Percentiles rank a stretch among this genome's conserved stretches.
These are phyloP conservation scores for Motacilla tschutschensis DNA, from an alignment of 2,113 vertebrate species.

Conservation along the genomic window DNA sequence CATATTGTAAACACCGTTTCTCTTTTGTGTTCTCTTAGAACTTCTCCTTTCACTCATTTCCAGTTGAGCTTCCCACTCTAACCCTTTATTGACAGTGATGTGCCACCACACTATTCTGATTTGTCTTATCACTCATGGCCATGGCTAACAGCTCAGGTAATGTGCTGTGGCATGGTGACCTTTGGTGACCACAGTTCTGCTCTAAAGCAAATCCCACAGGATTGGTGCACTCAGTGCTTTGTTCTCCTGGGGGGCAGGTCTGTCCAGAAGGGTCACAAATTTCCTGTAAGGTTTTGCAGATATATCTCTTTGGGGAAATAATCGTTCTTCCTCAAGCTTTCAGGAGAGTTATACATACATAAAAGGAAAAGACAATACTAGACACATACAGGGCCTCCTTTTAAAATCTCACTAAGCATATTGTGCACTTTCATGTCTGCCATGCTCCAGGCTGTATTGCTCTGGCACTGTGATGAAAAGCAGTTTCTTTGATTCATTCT, in stretches of 20 bases:
- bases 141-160: neutral
- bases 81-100: neutral
- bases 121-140: neutral
- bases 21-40: neutral
- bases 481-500: constrained; percentile 4
- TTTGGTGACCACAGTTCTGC: neutral
- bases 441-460: neutral
- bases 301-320: neutral
- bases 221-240: rapidly evolving
- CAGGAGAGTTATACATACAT: neutral
- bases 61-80: neutral
- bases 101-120: neutral
- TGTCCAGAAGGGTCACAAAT: neutral
- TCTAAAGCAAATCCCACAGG: neutral
- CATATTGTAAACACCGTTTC: neutral
- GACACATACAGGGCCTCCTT: neutral
- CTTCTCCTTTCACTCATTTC: neutral
- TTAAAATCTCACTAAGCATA: neutral
- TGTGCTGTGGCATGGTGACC: neutral
- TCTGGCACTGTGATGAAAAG: neutral
- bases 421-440: neutral
- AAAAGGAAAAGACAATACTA: neutral
- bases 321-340: neutral
- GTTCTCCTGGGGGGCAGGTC: neutral
- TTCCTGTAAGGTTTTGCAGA: neutral